phyloP scores from a whole-genome alignment of 2,113 vertebrate species.

The Pongo pygmaeus region DNA sequence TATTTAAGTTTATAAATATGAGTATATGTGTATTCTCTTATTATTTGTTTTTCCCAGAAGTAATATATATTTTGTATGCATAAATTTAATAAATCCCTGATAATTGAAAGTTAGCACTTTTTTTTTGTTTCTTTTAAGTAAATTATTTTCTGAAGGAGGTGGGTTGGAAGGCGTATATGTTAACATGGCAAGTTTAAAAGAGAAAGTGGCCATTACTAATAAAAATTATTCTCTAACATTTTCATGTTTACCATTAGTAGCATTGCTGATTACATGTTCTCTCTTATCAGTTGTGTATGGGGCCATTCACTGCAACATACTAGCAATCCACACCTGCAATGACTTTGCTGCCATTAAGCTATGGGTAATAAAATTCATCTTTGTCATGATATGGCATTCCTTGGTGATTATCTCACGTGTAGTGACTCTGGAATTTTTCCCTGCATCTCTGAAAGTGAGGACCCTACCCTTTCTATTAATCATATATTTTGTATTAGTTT shows the following conservation, averaged over 20 bases:
- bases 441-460: constrained; percentile 89
- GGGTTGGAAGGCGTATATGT: not conserved
- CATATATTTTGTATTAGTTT: constrained; percentile 90
- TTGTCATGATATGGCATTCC: constrained; percentile 89
- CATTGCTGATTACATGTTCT: constrained; percentile 89
- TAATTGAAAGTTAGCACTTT: not conserved
- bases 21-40: not conserved
- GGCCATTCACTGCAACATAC: constrained; percentile 88
- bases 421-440: constrained; percentile 90
- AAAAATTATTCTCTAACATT: not conserved
- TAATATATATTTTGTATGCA: not conserved
- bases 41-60: not conserved
- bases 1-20: not conserved
- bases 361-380: constrained; percentile 86
- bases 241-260: constrained; percentile 79
- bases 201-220: not conserved
- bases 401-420: constrained; percentile 92
- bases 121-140: no score
- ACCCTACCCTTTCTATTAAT: constrained; percentile 84
- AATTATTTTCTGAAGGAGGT: not conserved
- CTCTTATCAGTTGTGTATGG: constrained; percentile 91
- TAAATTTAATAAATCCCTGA: not conserved
- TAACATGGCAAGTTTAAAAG: not conserved
- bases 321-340: constrained; percentile 93
- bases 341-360: constrained; percentile 91